Evolutionary conservation across 2,797 vertebrate species (phyloP), one percentile per base, ranked within the genome.

Genomic region (Chaunax sp.): DNA sequence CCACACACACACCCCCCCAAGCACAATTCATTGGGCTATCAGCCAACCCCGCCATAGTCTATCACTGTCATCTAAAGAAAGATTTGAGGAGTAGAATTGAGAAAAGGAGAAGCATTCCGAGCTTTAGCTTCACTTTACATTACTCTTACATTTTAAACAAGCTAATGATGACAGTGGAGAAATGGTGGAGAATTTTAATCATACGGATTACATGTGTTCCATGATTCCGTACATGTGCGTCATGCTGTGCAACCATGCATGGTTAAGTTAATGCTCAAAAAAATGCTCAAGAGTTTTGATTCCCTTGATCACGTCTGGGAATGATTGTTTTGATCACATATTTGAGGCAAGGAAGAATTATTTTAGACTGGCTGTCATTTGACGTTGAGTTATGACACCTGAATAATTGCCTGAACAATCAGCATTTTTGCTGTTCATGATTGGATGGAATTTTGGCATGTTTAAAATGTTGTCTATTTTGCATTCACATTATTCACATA

Each of bases 11-110:
- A 25, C 28, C 55, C 47, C 58, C 30, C 15, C 28, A 41, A 23
- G 46, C 44, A 49, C 4, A 2, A 43, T 35, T 72, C 56, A 61
- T 4, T 35, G 55, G 68, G 20, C 58, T 62, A 69, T 66, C 55
- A 68, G 28, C 49, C 67, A 49, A 38, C 41, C 30, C 44, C 30
- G 56, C 59, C 51, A 51, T 22, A 74, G 37, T 64, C 30, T 26
- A 66, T 68, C 55, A 67, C 40, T 71, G 47, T 85, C 57, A 75
- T 23, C 15, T 13, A n/a, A n/a, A n/a, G n/a, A 9, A 13, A 76
- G 52, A 55, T 67, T 44, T 70, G 41, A 67, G 55, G 53, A 37
- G 41, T 20, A 26, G 43, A 22, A 44, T 55, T 72, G 56, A 15
- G 35, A 30, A 9, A 35, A 26, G 26, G 9, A 18, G 7, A 20